These are phyloP conservation scores for Monochamus saltuarius DNA, from an alignment of 1,140 invertebrate species.

Conservation along the genomic window DNA sequence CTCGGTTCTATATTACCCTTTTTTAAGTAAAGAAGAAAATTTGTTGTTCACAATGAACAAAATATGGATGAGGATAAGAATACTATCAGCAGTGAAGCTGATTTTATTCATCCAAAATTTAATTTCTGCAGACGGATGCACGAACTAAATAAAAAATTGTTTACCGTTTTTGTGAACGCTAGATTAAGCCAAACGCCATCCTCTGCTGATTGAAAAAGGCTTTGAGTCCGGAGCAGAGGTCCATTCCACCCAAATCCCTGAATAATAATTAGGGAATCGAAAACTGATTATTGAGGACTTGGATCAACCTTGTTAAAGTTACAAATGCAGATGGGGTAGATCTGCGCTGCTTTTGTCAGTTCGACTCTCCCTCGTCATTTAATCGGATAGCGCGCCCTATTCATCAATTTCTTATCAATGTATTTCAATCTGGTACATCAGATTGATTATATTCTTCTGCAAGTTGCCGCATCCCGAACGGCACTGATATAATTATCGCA, in stretches of 20 bases:
- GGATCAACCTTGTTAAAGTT: constrained; percentile 34
- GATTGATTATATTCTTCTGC: constrained; percentile 21
- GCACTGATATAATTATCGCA: constrained; percentile 18
- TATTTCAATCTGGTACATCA: constrained; percentile 26
- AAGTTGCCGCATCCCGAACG: not conserved
- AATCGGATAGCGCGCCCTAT: constrained; percentile 30
- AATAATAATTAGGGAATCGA: constrained; percentile 30
- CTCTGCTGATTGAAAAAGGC: too few relatives aligned
- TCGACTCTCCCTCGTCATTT: constrained; percentile 24
- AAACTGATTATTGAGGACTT: constrained; percentile 30
- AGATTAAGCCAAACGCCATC: too few relatives aligned
- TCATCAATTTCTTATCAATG: constrained; percentile 32
- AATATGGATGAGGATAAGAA: too few relatives aligned
- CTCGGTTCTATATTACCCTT: too few relatives aligned
- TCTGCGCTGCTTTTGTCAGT: constrained; percentile 28
- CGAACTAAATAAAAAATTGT: too few relatives aligned
- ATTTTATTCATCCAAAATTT: too few relatives aligned
- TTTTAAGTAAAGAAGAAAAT: too few relatives aligned
- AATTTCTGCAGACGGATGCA: too few relatives aligned
- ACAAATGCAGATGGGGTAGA: constrained; percentile 32
- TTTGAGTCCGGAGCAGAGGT: too few relatives aligned
- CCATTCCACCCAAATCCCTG: not conserved
- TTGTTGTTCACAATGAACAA: too few relatives aligned
- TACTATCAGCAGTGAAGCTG: too few relatives aligned
- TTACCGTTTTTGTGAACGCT: too few relatives aligned